Base-by-base conservation (phyloP, 1,140 invertebrate genomes). In the Drosophila chauvacae region DNA sequence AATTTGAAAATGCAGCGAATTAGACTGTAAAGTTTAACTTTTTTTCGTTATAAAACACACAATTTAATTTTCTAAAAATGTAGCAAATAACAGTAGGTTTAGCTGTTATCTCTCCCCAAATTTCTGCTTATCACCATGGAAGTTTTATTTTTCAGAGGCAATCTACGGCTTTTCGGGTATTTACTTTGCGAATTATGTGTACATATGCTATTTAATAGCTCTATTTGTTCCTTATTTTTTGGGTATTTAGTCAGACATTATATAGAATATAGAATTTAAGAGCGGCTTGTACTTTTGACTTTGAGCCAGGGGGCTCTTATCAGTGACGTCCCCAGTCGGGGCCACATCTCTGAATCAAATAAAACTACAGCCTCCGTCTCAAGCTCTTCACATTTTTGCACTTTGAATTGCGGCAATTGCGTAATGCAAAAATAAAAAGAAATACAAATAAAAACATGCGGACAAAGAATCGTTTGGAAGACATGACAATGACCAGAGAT, bases 221-320 rank as follows among this genome's bases (percentile, higher is more conserved):
- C 13, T 28, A 47, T 39, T 35, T 37, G 3, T n/a, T 37, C 3
- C 4, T 16, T 53, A 28, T 30, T 50, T 50, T 16, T 37, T 47
- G 20, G 14, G 20, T 14, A 20, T 39, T 65, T 65, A 44, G 20
- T 65, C 4, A 13, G 44, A 20, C 11, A 35, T 57, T 57, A 57
- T 41, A 44, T 50, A 28, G 28, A 48, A 23, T n/a, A 26, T 45
- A 48, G 47, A 14, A 72, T 33, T 57, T 26, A 42, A 10, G 14
- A 41, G 37, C 41, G 9, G 33, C 9, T 39, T 56, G 83, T 74
- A 77, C 83, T 87, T 87, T 84, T 80, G 83, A 88, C 83, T 84
- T 87, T 88, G 37, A 88, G 61, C 53, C 14, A n/a, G 1, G 44
- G 1, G 44, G 2, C 23, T 42, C 80, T 87, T 87, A 87, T 87